Evolutionary conservation across 1,140 invertebrate species (phyloP).

Genomic region (Ostrea edulis): DNA sequence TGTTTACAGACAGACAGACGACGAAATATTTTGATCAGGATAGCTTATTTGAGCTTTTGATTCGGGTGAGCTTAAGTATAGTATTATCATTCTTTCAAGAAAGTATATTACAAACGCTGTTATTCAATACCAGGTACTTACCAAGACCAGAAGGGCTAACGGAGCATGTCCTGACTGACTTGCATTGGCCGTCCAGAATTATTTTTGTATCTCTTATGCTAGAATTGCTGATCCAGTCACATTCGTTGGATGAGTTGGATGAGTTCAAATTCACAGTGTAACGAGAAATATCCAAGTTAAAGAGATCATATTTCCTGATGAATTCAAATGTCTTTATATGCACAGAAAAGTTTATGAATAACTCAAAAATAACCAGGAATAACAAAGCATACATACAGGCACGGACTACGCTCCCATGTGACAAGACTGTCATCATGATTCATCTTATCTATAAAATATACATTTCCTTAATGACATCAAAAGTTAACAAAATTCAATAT

Average conservation of each 20-base stretch:
- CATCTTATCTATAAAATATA: neutral
- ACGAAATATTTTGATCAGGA: neutral
- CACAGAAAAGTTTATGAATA: neutral
- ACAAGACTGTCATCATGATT: neutral
- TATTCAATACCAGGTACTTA: neutral
- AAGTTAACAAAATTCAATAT: no score
- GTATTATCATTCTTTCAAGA: neutral
- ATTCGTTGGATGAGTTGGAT: neutral
- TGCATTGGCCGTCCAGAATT: neutral
- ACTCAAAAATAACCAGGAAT: neutral
- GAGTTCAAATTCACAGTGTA: neutral
- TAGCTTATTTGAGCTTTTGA: neutral
- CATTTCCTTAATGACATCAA: neutral
- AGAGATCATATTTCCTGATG: neutral
- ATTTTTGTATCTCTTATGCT: neutral
- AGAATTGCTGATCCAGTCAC: slow-evolving; percentile 4
- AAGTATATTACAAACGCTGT: neutral
- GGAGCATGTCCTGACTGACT: neutral
- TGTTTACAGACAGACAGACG: neutral
- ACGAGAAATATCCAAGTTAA: slow-evolving; percentile 3
- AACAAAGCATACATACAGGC: neutral
- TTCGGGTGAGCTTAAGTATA: no score
- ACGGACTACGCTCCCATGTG: neutral
- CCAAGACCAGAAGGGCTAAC: neutral
- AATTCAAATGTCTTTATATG: neutral